Base-by-base conservation (phyloP, 2,113 vertebrate genomes). In the Acrocephalus kingi region DNA sequence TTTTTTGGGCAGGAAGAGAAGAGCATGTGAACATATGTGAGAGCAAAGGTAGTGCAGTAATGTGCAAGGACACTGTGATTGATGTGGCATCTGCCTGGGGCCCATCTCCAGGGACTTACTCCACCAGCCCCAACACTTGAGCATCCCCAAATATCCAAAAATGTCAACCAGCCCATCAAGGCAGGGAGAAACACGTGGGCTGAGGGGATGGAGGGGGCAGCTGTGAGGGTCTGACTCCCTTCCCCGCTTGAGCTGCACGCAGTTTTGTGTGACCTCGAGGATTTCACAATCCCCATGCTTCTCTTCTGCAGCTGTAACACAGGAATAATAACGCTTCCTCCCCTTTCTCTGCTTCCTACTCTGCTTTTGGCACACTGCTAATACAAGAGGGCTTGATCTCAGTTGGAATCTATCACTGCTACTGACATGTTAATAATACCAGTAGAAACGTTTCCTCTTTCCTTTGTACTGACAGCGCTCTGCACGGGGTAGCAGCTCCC, bases 371-470 rank as follows among this genome's bases (percentile, higher is more conserved):
- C 96, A 94, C 94, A 56, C 5, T 10, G 68, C 80, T 94, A 89
- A 95, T 90, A 64, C 64, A 67, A 84, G 88, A 93, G 58, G 86
- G 88, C 90, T 95, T 95, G 96, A 96, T 96, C 96, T 94, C 94
- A 90, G 96, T 93, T 97, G 96, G 94, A 96, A 95, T 93, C 94
- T 96, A 94, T 96, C 96, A 95, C 93, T 96, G 94, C 94, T 96
- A 95, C 88, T 96, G 94, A 95, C 96, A 97, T 96, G 93, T 96
- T 97, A 97, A 96, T 97, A 96, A 96, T 94, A 96, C 96, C 89
- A 94, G 96, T 78, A 91, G 85, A 96, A 96, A 93, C 14, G 93
- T 95, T 97, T 96, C 96, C 96, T 96, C 83, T 94, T 92, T 84
- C 56, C 83, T 89, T 92, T 78, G 73, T 90, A 94, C 90, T 81